Evolutionary conservation across 2,113 vertebrate species (phyloP).

Genomic region (Proteles cristata): DNA sequence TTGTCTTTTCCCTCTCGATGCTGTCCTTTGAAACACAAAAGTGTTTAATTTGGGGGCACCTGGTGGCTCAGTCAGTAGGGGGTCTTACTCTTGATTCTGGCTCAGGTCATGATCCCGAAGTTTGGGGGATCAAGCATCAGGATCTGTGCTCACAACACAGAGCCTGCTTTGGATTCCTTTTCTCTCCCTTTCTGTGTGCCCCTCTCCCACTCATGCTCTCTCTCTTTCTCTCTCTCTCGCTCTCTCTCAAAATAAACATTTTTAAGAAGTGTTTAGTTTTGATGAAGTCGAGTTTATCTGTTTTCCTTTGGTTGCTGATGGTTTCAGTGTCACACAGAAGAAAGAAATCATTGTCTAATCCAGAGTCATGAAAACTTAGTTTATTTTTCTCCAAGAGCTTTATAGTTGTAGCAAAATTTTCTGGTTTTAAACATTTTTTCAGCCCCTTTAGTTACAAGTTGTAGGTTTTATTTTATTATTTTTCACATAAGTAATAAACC

Average conservation of each 20-base stretch:
- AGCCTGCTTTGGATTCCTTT: too few relatives aligned
- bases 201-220: too few relatives aligned
- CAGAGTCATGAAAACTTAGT: neutral
- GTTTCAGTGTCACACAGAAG: neutral
- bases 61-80: too few relatives aligned
- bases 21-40: neutral
- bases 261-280: neutral
- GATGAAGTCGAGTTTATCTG: neutral
- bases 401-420: neutral
- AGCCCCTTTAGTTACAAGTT: neutral
- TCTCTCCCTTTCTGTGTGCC: too few relatives aligned
- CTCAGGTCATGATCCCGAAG: too few relatives aligned
- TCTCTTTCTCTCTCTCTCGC: too few relatives aligned
- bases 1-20: neutral
- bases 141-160: too few relatives aligned
- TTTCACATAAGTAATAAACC: neutral
- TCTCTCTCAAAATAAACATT: too few relatives aligned
- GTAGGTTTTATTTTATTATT: neutral
- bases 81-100: too few relatives aligned
- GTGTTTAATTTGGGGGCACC: neutral
- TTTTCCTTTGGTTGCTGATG: neutral
- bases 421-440: neutral
- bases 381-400: slow-evolving; percentile 4
- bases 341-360: slow-evolving; percentile 4
- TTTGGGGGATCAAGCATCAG: too few relatives aligned